Evolutionary conservation across 2,888 invertebrate species (phyloP).

Genomic region (Girardia tigrina): DNA sequence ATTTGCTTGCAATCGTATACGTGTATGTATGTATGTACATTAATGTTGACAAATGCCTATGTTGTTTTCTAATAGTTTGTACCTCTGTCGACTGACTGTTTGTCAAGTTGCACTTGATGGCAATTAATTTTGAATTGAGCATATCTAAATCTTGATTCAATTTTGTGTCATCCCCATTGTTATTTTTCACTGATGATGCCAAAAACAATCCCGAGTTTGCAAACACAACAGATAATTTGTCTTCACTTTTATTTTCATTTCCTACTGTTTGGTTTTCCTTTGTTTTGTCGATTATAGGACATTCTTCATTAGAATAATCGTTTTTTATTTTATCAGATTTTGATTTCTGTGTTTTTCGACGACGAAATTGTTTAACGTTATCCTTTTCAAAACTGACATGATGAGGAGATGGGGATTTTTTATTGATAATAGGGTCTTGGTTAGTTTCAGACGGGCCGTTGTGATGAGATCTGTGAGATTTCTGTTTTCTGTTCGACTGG

Average conservation of each 20-base stretch:
- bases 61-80: too few relatives aligned
- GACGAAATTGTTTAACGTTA: not conserved
- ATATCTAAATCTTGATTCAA: conserved; percentile 15
- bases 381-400: not conserved
- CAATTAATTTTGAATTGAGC: conserved; percentile 11
- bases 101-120: not conserved
- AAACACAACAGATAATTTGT: not conserved
- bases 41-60: conserved; percentile 9
- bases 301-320: not conserved
- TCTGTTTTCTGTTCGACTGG: not conserved
- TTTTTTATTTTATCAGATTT: not conserved
- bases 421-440: too few relatives aligned
- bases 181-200: not conserved
- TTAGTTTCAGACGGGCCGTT: not conserved
- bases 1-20: conserved; percentile 7
- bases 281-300: not conserved
- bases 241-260: not conserved
- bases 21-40: too few relatives aligned
- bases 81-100: not conserved
- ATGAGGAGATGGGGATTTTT: not conserved
- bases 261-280: not conserved
- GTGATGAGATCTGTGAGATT: too few relatives aligned
- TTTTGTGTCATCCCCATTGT: not conserved
- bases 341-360: not conserved
- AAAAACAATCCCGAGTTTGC: conserved; percentile 2